phyloP scores from a whole-genome alignment of 2,113 vertebrate species.

The Condylura cristata region DNA sequence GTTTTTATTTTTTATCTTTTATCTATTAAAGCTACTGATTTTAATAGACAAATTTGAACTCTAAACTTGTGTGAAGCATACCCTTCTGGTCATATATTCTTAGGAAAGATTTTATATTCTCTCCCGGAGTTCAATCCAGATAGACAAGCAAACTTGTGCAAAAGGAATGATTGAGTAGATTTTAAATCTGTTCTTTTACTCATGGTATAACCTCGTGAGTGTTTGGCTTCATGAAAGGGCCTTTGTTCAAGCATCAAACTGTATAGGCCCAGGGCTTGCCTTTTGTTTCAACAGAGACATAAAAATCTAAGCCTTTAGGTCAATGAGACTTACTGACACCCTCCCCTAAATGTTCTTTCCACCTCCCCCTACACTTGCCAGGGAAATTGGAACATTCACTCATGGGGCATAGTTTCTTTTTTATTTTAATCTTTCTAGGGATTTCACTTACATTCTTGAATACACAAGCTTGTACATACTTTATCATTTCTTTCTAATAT shows the following conservation, averaged over 20 bases:
- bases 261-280: neutral
- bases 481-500: neutral
- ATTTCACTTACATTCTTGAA: neutral
- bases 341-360: neutral
- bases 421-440: neutral
- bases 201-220: neutral
- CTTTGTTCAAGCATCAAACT: neutral
- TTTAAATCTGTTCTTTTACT: slow-evolving; percentile 12
- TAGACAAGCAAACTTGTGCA: neutral
- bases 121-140: neutral
- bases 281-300: neutral
- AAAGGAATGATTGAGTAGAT: neutral
- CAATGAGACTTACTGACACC: neutral
- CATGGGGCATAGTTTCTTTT: neutral
- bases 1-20: neutral
- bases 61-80: neutral
- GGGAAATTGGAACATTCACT: neutral
- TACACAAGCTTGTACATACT: neutral
- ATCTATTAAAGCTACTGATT: neutral
- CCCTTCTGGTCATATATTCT: neutral
- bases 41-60: slow-evolving; percentile 1
- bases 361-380: neutral
- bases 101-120: slow-evolving; percentile 29
- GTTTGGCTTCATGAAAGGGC: neutral
- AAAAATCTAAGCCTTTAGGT: neutral